A percentile compares a stretch with the other conserved stretches of the same genome.
Evolutionary conservation across 2,797 vertebrate species (phyloP).

Genomic region (Myotis pilosus): DNA sequence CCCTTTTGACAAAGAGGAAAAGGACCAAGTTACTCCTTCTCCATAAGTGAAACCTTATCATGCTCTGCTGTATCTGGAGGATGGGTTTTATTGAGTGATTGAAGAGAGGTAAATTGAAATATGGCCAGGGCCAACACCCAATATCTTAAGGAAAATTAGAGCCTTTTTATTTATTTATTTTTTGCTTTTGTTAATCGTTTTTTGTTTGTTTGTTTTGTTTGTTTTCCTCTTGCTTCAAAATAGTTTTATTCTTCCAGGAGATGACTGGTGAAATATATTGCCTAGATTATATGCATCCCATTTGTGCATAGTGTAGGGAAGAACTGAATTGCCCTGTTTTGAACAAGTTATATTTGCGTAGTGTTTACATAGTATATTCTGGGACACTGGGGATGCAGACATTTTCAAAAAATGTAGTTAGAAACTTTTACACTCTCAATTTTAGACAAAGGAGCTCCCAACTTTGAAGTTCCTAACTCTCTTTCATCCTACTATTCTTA

Average conservation of each 20-base stretch:
- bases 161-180: background rate
- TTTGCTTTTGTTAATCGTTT: background rate
- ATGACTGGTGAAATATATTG: background rate
- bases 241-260: background rate
- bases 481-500: background rate
- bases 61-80: background rate
- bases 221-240: background rate
- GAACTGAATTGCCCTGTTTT: background rate
- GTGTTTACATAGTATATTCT: background rate
- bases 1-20: background rate
- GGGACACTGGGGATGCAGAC: background rate
- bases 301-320: background rate
- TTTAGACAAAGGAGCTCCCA: background rate
- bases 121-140: background rate
- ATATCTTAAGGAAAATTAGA: background rate
- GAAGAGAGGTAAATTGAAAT: background rate
- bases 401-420: background rate
- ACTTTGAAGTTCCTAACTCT: background rate
- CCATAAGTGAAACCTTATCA: background rate
- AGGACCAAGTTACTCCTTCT: background rate
- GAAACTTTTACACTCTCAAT: background rate
- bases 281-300: constrained; percentile 5
- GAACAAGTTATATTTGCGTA: background rate
- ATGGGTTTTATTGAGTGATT: background rate
- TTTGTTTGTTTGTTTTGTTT: background rate